Conservation (phyloP, 2,797 vertebrate species). For the Jordanella pulchra region DNA sequence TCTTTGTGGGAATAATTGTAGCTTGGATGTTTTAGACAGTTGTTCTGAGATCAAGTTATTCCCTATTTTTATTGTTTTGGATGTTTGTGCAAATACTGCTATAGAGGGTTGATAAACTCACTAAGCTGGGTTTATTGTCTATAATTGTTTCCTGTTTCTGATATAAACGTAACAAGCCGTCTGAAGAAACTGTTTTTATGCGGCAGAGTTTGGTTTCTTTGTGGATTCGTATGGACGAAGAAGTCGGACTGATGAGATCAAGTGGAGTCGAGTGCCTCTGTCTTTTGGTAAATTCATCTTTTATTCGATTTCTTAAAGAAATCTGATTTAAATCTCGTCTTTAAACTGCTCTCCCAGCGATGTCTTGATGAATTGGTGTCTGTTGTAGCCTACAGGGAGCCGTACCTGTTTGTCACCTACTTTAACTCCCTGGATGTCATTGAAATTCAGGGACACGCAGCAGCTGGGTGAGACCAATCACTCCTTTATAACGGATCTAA, state of each 20-base stretch:
- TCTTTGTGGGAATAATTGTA: neutral
- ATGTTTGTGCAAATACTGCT: neutral
- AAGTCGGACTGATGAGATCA: conserved; percentile 94
- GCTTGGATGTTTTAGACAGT: neutral
- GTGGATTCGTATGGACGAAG: conserved; percentile 96
- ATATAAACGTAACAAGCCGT: neutral
- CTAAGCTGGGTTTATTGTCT: neutral
- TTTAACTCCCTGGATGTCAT: conserved; percentile 98
- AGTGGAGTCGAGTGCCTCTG: conserved; percentile 97
- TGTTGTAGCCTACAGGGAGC: conserved; percentile 92
- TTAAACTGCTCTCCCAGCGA: neutral
- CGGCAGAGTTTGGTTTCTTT: conserved; percentile 95
- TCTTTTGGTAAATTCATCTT: conserved; percentile 85
- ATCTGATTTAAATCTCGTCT: neutral
- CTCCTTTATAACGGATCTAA: neutral
- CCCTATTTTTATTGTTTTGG: neutral
- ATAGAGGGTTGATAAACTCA: neutral
- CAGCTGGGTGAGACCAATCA: conserved; percentile 84
- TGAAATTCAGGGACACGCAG: conserved; percentile 92
- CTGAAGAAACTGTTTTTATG: conserved; percentile 8
- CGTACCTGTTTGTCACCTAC: conserved; percentile 97
- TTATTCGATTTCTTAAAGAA: conserved; percentile 24
- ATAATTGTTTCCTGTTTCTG: neutral
- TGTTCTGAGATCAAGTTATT: neutral
- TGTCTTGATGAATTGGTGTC: neutral